Evolutionary conservation across 2,113 vertebrate genomes (phyloP).

Genomic region (Heterotis niloticus): DNA sequence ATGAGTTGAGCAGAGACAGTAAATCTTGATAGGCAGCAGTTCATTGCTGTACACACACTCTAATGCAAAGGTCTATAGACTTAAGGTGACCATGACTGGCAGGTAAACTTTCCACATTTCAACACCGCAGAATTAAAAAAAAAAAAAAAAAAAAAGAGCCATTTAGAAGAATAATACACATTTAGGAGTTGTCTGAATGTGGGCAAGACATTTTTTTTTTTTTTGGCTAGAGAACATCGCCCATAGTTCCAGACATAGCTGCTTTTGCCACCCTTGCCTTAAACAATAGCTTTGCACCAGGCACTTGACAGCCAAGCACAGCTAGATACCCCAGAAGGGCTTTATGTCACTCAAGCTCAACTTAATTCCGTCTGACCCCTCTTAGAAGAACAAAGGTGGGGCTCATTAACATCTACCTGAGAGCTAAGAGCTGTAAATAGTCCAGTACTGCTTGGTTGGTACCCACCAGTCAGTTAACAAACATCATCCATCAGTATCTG

Average conservation of each 20-base stretch:
- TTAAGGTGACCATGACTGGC: not conserved
- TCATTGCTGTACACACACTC: constrained; percentile 33
- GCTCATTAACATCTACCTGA: not conserved
- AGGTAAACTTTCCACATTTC: constrained; percentile 46
- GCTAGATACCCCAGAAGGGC: not conserved
- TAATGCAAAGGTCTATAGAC: constrained; percentile 28
- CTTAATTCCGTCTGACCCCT: not conserved
- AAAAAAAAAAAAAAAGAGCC: constrained; percentile 41
- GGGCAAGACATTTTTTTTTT: no score
- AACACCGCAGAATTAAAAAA: constrained; percentile 53
- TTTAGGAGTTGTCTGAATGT: no score
- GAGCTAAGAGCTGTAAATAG: constrained; percentile 2
- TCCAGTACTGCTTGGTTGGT: constrained; percentile 20
- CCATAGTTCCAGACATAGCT: not conserved
- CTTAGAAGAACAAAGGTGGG: not conserved
- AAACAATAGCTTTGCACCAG: not conserved
- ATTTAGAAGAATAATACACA: constrained; percentile 12
- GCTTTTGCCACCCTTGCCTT: not conserved
- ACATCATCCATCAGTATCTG: constrained; percentile 48
- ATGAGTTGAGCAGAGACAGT: not conserved
- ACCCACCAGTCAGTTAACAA: constrained; percentile 32
- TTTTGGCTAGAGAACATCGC: not conserved
- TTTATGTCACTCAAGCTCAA: not conserved
- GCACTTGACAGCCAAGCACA: not conserved
- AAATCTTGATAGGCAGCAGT: not conserved